Base-by-base conservation (phyloP, 2,113 vertebrate species). In the Eidolon helvum region DNA sequence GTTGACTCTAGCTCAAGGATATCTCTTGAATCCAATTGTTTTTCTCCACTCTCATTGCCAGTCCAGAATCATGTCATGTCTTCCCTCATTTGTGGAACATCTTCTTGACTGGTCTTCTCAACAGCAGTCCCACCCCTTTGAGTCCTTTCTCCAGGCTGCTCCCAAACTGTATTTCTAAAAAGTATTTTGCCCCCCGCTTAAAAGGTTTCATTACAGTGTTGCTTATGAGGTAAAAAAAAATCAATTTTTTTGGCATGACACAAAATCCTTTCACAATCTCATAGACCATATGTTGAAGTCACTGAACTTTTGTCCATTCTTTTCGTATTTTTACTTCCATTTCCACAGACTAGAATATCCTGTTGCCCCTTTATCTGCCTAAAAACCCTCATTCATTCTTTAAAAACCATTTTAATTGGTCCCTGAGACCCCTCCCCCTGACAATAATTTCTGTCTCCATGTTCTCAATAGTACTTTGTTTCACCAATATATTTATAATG, bases 331-430 rank as follows among this genome's bases (percentile, higher is more conserved):
- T 53, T 95, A 38, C 21, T 40, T 77, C 75, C 82, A 10, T 83
- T 87, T 28, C 68, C 50, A 65, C 57, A 77, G 40, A 74, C 33
- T 59, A 68, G 10, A 82, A 84, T 50, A 80, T 61, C 10, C 10
- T 22, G 35, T 86, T 75, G 30, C 3, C 43, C 14, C 2, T 95
- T 69, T 75, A 80, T 68, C 43, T 92, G n/a, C 74, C 30, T 79
- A 84, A 45, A 95, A 93, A 95, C 40, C 10, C 38, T 74, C 57
- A 61, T 84, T 83, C 30, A n/a, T 55, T 74, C 35, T 93, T 95
- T 68, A 53, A 35, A 14, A 95, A 78, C 12, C 21, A 30, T 87
- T 83, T 94, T 69, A 66, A 84, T 77, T 86, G 18, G 55, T 87
- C 57, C n/a, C 59, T 63, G 33, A 87, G 43, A 82, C 63, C 28